Percentiles rank a stretch among this genome's conserved stretches.
phyloP scores from a whole-genome alignment of 2,113 vertebrate species.

The Anguilla rostrata region DNA sequence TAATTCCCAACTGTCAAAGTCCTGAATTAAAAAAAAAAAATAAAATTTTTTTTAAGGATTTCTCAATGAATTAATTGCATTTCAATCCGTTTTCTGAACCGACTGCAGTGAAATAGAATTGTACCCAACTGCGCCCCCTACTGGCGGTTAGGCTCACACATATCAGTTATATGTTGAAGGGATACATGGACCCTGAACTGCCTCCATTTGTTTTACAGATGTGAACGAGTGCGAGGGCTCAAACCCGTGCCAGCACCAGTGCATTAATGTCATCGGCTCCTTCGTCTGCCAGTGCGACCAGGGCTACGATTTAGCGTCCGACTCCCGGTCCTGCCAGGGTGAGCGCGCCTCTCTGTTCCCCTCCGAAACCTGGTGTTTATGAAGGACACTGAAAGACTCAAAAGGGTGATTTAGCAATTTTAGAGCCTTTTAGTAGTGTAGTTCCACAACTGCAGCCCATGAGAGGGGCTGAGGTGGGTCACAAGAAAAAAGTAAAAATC shows the following conservation, averaged over 20 bases:
- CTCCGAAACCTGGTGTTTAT: background rate
- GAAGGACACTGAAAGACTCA: background rate
- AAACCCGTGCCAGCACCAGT: conserved; percentile 88
- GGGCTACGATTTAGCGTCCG: conserved; percentile 85
- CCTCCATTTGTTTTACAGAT: conserved; percentile 72
- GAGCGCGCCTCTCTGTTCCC: background rate
- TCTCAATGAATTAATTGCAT: too few species aligned
- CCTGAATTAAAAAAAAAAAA: too few species aligned
- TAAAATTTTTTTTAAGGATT: too few species aligned
- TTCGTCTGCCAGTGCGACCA: conserved; percentile 92
- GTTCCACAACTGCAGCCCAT: background rate
- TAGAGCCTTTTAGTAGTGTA: background rate
- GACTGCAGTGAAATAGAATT: too few species aligned
- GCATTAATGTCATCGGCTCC: conserved; percentile 90
- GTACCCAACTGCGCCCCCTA: too few species aligned
- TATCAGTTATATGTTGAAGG: background rate
- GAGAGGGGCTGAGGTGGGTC: background rate
- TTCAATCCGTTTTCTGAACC: too few species aligned
- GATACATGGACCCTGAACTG: background rate
- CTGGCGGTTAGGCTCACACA: background rate
- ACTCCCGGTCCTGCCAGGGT: conserved; percentile 91
- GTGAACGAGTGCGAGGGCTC: conserved; percentile 87
- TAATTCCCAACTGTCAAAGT: too few species aligned
- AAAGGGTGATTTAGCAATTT: background rate
- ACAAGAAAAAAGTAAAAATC: background rate